phyloP scores from a whole-genome alignment of 2,888 invertebrate species.

The Lycaena phlaeas region DNA sequence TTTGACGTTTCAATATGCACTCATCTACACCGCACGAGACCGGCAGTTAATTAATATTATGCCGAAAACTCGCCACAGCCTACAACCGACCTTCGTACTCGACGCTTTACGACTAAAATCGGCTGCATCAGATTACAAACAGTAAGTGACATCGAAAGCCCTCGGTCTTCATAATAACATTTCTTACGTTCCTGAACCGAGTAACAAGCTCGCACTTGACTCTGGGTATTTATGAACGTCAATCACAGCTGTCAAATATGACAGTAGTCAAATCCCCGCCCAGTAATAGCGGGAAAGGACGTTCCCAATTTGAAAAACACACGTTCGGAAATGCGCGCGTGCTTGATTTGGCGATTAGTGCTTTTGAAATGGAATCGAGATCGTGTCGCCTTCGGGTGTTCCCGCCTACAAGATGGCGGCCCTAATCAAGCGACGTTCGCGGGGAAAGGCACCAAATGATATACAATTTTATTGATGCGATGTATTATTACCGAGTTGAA shows the following conservation, averaged over 20 bases:
- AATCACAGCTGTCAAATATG: slow-evolving; percentile 67
- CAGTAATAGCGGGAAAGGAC: slow-evolving; percentile 61
- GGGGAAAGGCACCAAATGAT: slow-evolving; percentile 64
- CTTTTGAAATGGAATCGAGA: slow-evolving; percentile 68
- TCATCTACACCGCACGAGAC: slow-evolving; percentile 44
- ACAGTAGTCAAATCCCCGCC: slow-evolving; percentile 67
- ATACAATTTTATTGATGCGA: slow-evolving; percentile 71
- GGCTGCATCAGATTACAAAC: slow-evolving; percentile 14
- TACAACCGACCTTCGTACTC: slow-evolving; percentile 27
- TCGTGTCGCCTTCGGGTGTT: slow-evolving; percentile 66
- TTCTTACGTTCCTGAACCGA: slow-evolving; percentile 40
- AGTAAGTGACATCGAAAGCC: slow-evolving; percentile 39
- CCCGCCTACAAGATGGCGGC: slow-evolving; percentile 71
- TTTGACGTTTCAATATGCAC: slow-evolving; percentile 70
- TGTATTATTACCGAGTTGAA: slow-evolving; percentile 66
- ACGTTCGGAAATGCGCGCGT: slow-evolving; percentile 63
- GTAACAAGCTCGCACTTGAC: slow-evolving; percentile 61
- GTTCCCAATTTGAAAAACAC: slow-evolving; percentile 68
- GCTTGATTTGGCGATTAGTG: slow-evolving; percentile 69
- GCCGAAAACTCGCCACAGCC: slow-evolving; percentile 24
- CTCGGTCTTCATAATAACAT: slow-evolving; percentile 47
- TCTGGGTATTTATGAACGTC: slow-evolving; percentile 64
- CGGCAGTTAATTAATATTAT: slow-evolving; percentile 46
- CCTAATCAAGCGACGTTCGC: slow-evolving; percentile 64
- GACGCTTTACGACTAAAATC: slow-evolving; percentile 20